Base-by-base conservation (phyloP, 2,113 vertebrate genomes). In the Erythrocercus mccallii region DNA sequence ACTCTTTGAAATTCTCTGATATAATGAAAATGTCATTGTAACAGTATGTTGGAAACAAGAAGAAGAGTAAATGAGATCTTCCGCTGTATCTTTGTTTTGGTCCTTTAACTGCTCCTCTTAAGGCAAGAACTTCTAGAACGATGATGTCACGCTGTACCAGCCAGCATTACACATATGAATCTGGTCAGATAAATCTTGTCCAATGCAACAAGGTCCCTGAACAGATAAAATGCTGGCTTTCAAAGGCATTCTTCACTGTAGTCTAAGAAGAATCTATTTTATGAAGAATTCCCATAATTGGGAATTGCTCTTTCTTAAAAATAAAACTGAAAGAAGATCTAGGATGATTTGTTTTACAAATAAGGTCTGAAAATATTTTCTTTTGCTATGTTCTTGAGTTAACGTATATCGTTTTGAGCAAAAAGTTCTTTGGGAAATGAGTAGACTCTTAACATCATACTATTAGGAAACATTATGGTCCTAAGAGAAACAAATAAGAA, bases 121-220 rank as follows among this genome's bases (percentile, higher is more conserved):
- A 78, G 13, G 25, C 61, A 74, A 86, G 18, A 58, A 62, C 31
- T 45, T 25, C 13, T 40, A 48, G 8, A 66, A 48, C 6, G 23
- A 9, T 27, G 35, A 60, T 54, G 18, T 33, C 4, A 2, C 38
- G 35, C 20, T 54, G 6, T 23, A 65, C 45, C 16, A 14, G 44
- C 13, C 50, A 72, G 18, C 21, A 33, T 37, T 53, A 61, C 0
- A 0, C 0, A 0, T 12, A 37, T 8, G 18, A 79, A 71, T 62
- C 33, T 62, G 66, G 22, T 51, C 53, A 79, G 60, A 12, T 33
- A 71, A 90, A 88, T 31, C 5, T 71, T 68, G 22, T 53, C 25
- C 48, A 47, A 14, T 28, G 3, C 20, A 37, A 61, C 21, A 71
- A 74, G 20, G 40, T 12, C 5, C 11, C 30, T 16, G 19, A 60